These are phyloP conservation scores for Teleopsis dalmanni DNA, from an alignment of 1,140 invertebrate species.

Conservation along the genomic window DNA sequence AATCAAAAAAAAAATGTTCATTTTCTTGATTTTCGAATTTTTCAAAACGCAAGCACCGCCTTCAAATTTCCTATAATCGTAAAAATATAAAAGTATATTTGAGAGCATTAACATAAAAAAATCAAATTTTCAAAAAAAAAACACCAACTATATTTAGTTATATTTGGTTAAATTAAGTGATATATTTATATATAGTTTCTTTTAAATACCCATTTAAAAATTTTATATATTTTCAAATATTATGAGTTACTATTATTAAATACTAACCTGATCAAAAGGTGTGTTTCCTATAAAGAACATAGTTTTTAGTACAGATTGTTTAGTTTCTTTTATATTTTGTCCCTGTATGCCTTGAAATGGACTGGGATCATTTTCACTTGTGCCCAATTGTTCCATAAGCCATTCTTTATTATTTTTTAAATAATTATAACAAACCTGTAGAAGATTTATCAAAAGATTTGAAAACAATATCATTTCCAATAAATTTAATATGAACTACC, in stretches of 20 bases:
- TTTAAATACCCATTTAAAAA: too few relatives aligned
- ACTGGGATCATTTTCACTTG: conserved; percentile 38
- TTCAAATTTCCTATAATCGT: too few relatives aligned
- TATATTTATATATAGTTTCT: too few relatives aligned
- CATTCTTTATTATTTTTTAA: conserved; percentile 59
- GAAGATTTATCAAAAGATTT: not conserved
- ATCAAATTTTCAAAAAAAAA: too few relatives aligned
- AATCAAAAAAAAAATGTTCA: too few relatives aligned
- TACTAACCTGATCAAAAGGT: conserved; percentile 61
- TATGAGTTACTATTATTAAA: not conserved
- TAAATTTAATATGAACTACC: conserved; percentile 9
- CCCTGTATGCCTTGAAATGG: conserved; percentile 35
- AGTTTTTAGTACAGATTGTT: conserved; percentile 54
- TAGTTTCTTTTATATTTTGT: conserved; percentile 47
- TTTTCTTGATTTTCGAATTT: too few relatives aligned
- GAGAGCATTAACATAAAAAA: too few relatives aligned
- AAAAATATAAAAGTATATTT: too few relatives aligned
- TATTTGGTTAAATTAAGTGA: too few relatives aligned
- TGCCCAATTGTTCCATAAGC: conserved; percentile 53
- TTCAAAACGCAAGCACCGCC: too few relatives aligned
- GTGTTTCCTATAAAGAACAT: conserved; percentile 69
- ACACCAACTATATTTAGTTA: too few relatives aligned
- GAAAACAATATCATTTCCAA: not conserved
- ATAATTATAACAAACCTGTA: conserved; percentile 59
- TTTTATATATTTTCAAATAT: too few relatives aligned